Conservation (phyloP, 2,888 invertebrate species). For the Cylloceria caligata region DNA sequence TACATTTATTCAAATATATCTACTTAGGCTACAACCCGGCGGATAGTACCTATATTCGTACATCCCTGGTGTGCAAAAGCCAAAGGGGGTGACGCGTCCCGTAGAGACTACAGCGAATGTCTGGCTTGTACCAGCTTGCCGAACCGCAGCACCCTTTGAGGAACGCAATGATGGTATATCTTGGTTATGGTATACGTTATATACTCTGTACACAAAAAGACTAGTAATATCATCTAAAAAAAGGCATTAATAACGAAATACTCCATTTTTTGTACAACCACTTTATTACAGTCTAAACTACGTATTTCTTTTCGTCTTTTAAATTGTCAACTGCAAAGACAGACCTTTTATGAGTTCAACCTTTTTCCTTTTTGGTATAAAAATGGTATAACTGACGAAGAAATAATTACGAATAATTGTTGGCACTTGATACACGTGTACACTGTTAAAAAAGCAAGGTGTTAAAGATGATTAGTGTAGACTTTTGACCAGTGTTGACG, state of each 20-base stretch:
- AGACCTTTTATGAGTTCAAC: not conserved
- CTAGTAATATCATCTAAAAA: not conserved
- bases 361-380: not conserved
- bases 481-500: too few relatives aligned
- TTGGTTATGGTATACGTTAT: not conserved
- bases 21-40: not conserved
- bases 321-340: not conserved
- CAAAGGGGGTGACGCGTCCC: not conserved
- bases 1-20: conserved; percentile 3
- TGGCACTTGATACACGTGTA: too few relatives aligned
- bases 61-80: conserved; percentile 5
- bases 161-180: not conserved
- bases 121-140: conserved; percentile 7
- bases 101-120: not conserved
- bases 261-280: not conserved
- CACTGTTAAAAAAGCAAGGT: too few relatives aligned
- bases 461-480: too few relatives aligned
- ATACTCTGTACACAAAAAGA: not conserved
- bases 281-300: not conserved
- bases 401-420: too few relatives aligned
- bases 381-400: too few relatives aligned
- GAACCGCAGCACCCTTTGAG: conserved; percentile 26
- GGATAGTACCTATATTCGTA: not conserved
- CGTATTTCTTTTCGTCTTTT: not conserved
- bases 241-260: not conserved